These are phyloP conservation scores for Rhyacophila brunnea DNA, from an alignment of 1,140 invertebrate species.

Conservation along the genomic window DNA sequence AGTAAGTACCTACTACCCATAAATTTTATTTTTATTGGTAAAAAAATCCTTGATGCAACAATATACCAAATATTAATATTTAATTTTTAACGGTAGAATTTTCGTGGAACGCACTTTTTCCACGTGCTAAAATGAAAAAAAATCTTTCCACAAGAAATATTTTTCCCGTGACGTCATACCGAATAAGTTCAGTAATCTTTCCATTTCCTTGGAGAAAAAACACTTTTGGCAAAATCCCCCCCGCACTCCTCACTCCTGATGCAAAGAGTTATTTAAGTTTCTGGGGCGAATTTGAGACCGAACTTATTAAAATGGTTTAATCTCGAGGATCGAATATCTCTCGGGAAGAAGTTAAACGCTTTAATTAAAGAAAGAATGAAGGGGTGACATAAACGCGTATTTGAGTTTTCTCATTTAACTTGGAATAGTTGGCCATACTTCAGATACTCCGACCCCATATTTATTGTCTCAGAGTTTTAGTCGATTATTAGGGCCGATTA, in stretches of 20 bases:
- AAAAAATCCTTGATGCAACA: no score
- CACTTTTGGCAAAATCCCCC: background rate
- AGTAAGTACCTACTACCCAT: no score
- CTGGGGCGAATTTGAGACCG: background rate
- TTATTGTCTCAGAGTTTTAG: no score
- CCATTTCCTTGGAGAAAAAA: conserved; percentile 3
- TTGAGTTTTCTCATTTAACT: conserved; percentile 16
- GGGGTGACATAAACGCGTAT: conserved; percentile 7
- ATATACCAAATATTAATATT: no score
- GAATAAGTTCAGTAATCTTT: conserved; percentile 4
- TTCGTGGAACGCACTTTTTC: no score
- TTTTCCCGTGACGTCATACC: background rate
- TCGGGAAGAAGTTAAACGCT: conserved; percentile 2
- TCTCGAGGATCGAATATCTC: conserved; percentile 1
- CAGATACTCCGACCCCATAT: background rate
- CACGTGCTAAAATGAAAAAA: no score
- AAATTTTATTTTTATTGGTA: no score
- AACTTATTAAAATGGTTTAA: conserved; percentile 12
- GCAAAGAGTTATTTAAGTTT: conserved; percentile 1
- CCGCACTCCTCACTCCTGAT: background rate
- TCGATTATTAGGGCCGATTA: no score
- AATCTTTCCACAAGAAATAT: background rate
- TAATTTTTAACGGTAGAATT: no score
- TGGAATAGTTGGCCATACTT: background rate
- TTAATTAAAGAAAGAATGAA: conserved; percentile 5